phyloP scores from a whole-genome alignment of 2,797 vertebrate species.

The Denticeps clupeoides region DNA sequence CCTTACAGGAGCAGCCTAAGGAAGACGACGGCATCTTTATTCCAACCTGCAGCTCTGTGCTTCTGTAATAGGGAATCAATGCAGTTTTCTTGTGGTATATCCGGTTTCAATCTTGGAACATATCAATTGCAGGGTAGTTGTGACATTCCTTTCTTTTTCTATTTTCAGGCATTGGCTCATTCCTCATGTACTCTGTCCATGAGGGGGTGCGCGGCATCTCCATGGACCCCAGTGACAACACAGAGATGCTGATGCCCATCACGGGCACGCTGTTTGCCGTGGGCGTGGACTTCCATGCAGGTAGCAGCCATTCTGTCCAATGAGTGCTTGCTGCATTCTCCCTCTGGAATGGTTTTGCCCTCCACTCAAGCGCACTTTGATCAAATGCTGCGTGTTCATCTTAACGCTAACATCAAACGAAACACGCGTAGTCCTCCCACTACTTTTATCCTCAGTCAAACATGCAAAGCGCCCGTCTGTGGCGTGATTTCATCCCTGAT shows the following conservation, averaged over 20 bases:
- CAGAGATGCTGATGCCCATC: conserved; percentile 87
- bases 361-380: background rate
- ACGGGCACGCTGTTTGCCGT: conserved; percentile 91
- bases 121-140: too few species aligned
- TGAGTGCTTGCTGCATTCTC: background rate
- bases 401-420: conserved; percentile 25
- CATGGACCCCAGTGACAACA: conserved; percentile 87
- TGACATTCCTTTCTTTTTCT: conserved; percentile 1
- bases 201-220: conserved; percentile 95
- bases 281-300: conserved; percentile 93
- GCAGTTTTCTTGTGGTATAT: too few species aligned
- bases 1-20: too few species aligned
- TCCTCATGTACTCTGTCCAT: conserved; percentile 90
- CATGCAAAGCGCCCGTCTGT: conserved; percentile 10
- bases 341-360: background rate
- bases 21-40: too few species aligned
- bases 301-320: too few species aligned
- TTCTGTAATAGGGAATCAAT: too few species aligned
- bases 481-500: conserved; percentile 6
- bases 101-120: too few species aligned
- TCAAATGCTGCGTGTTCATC: conserved; percentile 1
- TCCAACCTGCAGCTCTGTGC: too few species aligned
- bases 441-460: conserved; percentile 17
- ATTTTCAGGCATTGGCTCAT: conserved; percentile 84
- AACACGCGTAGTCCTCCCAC: conserved; percentile 4